phyloP scores from a whole-genome alignment of 30 jellyfish, hydroid and myxozoan genomes.

The Hydractinia symbiolongicarpus region DNA sequence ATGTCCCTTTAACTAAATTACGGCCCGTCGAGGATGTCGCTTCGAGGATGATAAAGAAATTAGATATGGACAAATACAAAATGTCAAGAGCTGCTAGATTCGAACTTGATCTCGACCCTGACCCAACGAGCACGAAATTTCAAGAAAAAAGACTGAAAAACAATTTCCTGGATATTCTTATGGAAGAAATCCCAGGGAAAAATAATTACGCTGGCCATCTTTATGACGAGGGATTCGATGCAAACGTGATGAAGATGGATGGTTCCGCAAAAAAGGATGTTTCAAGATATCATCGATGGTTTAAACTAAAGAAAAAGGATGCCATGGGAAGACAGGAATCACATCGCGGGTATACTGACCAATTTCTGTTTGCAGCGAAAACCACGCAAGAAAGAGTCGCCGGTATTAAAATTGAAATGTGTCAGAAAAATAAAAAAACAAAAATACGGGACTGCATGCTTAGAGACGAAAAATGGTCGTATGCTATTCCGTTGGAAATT shows the following conservation, averaged over 20 bases:
- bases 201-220: conserved; percentile 65
- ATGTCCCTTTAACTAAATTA: conserved; percentile 61
- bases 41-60: conserved; percentile 47
- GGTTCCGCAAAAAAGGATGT: conserved; percentile 52
- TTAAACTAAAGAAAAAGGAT: conserved; percentile 15
- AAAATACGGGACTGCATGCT: conserved; percentile 35
- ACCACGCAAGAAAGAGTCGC: conserved; percentile 70
- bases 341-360: conserved; percentile 58
- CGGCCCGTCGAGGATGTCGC: conserved; percentile 73
- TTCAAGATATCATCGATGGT: conserved; percentile 66
- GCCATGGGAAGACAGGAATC: conserved; percentile 17
- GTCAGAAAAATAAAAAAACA: conserved; percentile 18
- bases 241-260: conserved; percentile 30
- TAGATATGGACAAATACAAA: conserved; percentile 30
- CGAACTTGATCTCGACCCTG: conserved; percentile 40
- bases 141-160: conserved; percentile 11
- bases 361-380: conserved; percentile 65
- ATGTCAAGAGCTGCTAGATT: conserved; percentile 80
- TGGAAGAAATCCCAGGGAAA: conserved; percentile 93
- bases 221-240: conserved; percentile 59
- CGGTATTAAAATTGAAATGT: conserved; percentile 16
- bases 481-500: conserved; percentile 90
- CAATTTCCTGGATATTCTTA: conserved; percentile 54
- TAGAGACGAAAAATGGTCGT: conserved; percentile 67
- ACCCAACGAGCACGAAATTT: conserved; percentile 1